These are phyloP conservation scores for Ciconia maguari DNA, from an alignment of 2,113 vertebrate species.

Conservation along the genomic window DNA sequence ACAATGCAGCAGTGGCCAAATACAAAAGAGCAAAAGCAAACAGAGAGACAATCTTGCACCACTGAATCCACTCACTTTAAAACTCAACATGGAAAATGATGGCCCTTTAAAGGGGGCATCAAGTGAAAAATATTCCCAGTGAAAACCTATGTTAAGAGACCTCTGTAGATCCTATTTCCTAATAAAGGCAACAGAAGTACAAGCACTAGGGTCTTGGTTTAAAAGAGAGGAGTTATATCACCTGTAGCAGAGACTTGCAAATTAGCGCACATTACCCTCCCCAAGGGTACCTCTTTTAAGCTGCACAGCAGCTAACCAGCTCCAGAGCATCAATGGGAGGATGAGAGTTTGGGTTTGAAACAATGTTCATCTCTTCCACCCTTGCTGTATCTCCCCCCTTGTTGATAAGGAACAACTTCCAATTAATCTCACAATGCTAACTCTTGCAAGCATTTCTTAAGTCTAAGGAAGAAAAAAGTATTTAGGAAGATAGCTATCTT, in stretches of 20 bases:
- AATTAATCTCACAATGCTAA: background rate
- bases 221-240: background rate
- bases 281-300: background rate
- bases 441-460: background rate
- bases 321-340: background rate
- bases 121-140: background rate
- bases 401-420: background rate
- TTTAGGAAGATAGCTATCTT: background rate
- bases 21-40: background rate
- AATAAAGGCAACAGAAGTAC: background rate
- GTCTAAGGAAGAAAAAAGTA: background rate
- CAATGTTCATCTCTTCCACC: background rate
- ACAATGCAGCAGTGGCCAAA: background rate
- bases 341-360: background rate
- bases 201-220: background rate
- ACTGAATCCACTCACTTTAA: background rate
- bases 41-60: background rate
- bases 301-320: background rate
- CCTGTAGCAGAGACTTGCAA: background rate
- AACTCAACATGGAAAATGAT: background rate
- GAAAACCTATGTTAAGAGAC: background rate
- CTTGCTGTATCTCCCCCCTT: background rate
- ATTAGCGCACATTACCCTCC: background rate
- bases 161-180: background rate
- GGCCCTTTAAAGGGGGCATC: background rate